Evolutionary conservation across 2,797 vertebrate species (phyloP).

Genomic region (Brachymystax lenok): DNA sequence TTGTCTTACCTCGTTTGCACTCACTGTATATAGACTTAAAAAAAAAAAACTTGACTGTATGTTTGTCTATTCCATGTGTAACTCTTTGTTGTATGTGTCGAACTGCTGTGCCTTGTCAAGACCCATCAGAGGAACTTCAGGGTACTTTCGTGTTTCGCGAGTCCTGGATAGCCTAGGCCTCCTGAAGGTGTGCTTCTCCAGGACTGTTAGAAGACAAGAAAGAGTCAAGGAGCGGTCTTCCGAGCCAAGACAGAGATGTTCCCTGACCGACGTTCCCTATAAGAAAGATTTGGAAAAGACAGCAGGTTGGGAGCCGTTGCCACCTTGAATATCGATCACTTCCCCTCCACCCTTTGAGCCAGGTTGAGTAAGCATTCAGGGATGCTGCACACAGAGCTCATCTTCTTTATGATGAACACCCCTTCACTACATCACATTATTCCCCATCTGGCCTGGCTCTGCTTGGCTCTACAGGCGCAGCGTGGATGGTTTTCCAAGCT

Average conservation of each 20-base stretch:
- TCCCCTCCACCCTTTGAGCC: slow-evolving; percentile 34
- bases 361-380: slow-evolving; percentile 51
- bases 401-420: slow-evolving; percentile 26
- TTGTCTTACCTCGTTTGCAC: too few relatives aligned
- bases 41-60: too few relatives aligned
- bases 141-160: neutral
- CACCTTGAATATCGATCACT: slow-evolving; percentile 65
- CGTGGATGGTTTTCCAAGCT: neutral
- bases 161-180: neutral
- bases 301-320: slow-evolving; percentile 50
- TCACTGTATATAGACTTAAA: too few relatives aligned
- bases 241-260: neutral
- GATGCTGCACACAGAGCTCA: slow-evolving; percentile 39
- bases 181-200: neutral
- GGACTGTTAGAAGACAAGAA: neutral
- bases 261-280: neutral
- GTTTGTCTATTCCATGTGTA: too few relatives aligned
- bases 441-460: slow-evolving; percentile 28
- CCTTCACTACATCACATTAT: slow-evolving; percentile 41
- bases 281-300: slow-evolving; percentile 33
- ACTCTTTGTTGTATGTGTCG: too few relatives aligned
- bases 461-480: slow-evolving; percentile 26
- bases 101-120: neutral
- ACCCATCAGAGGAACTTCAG: slow-evolving; percentile 22
- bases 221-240: neutral